Conservation (phyloP, 2,113 vertebrate genomes). For the Otocyon megalotis region DNA sequence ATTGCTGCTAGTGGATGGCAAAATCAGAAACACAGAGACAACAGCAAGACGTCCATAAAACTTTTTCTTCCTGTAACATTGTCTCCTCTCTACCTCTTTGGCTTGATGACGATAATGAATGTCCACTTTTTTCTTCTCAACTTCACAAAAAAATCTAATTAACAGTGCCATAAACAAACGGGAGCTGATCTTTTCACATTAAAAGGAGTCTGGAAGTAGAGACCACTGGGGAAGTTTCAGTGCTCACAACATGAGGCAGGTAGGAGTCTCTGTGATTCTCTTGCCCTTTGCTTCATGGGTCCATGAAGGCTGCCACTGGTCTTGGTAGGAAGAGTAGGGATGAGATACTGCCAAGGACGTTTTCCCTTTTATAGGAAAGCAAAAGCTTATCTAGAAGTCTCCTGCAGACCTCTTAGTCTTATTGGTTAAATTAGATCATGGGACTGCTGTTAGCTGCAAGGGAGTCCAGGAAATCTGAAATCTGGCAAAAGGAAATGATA, state of each 20-base stretch:
- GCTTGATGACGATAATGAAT: background rate
- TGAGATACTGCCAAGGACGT: background rate
- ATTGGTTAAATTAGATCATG: background rate
- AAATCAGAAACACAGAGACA: conserved; percentile 43
- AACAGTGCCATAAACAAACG: background rate
- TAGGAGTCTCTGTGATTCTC: background rate
- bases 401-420: background rate
- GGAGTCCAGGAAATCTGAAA: background rate
- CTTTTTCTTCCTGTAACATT: background rate
- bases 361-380: background rate
- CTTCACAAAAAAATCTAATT: conserved; percentile 9
- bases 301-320: background rate
- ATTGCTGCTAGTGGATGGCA: background rate
- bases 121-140: conserved; percentile 24
- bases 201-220: background rate
- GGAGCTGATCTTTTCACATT: background rate
- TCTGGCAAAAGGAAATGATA: background rate
- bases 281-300: background rate
- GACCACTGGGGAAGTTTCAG: background rate
- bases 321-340: background rate
- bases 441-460: background rate
- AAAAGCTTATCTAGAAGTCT: background rate
- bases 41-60: background rate
- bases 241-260: background rate
- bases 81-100: conserved; percentile 11